A percentile compares a stretch with the other conserved stretches of the same genome.
phyloP scores from a whole-genome alignment of 2,113 vertebrate genomes.

The Puffinus mauretanicus region DNA sequence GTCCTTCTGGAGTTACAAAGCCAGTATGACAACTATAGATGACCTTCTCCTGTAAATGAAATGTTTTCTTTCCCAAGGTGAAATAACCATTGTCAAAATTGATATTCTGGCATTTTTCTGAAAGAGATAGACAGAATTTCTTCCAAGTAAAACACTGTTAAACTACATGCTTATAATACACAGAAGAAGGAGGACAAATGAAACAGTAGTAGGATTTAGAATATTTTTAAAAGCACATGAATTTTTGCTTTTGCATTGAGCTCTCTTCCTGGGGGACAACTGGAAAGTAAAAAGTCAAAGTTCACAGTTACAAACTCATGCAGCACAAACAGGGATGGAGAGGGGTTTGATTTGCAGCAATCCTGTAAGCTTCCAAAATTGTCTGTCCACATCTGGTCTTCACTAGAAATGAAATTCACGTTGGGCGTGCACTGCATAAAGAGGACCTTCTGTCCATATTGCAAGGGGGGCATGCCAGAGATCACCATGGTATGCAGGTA shows the following conservation, averaged over 20 bases:
- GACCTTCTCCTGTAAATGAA: not conserved
- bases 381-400: not conserved
- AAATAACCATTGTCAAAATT: conserved; percentile 15
- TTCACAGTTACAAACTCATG: not conserved
- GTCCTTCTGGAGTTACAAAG: conserved; percentile 53
- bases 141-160: not conserved
- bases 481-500: not conserved
- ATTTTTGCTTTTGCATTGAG: not conserved
- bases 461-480: not conserved
- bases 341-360: not conserved
- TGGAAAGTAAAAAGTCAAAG: not conserved
- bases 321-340: not conserved
- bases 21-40: not conserved
- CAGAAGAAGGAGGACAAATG: not conserved
- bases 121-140: not conserved
- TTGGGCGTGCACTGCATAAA: not conserved
- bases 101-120: not conserved
- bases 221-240: not conserved
- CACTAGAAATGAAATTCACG: not conserved
- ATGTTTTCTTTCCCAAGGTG: rapidly evolving
- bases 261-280: not conserved
- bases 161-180: not conserved
- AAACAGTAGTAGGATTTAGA: not conserved
- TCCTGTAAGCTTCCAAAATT: not conserved
- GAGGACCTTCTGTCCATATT: not conserved